These are phyloP conservation scores for Zaprionus lineosus DNA, from an alignment of 2,888 invertebrate species.

Conservation along the genomic window DNA sequence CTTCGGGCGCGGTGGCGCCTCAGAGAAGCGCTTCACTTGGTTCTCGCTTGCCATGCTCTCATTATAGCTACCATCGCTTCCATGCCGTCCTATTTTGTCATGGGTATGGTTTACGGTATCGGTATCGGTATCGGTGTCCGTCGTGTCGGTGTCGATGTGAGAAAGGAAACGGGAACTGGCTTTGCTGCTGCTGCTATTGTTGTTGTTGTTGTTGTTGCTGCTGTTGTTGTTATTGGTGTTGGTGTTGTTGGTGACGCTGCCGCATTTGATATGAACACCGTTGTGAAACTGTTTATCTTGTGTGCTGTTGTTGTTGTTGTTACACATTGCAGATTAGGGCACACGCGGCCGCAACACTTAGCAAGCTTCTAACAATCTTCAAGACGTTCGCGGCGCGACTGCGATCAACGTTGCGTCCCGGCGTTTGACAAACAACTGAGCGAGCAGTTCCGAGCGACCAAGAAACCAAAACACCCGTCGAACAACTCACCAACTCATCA, in stretches of 20 bases:
- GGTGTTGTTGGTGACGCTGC: slow-evolving; percentile 13
- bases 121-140: too few species aligned
- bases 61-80: background rate
- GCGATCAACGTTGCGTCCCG: slow-evolving; percentile 45
- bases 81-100: too few species aligned
- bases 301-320: slow-evolving; percentile 46
- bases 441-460: slow-evolving; percentile 10
- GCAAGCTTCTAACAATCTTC: background rate
- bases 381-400: slow-evolving; percentile 17
- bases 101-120: too few species aligned
- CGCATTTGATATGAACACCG: slow-evolving; percentile 48
- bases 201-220: slow-evolving; percentile 29
- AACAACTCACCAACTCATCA: background rate
- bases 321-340: slow-evolving; percentile 64
- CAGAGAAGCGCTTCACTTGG: slow-evolving; percentile 58
- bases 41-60: slow-evolving; percentile 32
- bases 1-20: slow-evolving; percentile 22
- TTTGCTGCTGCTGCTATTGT: too few species aligned
- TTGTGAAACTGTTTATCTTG: slow-evolving; percentile 57
- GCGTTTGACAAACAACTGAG: slow-evolving; percentile 65
- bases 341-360: background rate
- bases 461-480: background rate
- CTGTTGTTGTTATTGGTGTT: slow-evolving; percentile 1
- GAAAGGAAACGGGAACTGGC: too few species aligned
- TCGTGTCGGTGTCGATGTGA: too few species aligned